Base-by-base conservation (phyloP, 2,888 invertebrate species). In the Ornithoptera alexandrae region DNA sequence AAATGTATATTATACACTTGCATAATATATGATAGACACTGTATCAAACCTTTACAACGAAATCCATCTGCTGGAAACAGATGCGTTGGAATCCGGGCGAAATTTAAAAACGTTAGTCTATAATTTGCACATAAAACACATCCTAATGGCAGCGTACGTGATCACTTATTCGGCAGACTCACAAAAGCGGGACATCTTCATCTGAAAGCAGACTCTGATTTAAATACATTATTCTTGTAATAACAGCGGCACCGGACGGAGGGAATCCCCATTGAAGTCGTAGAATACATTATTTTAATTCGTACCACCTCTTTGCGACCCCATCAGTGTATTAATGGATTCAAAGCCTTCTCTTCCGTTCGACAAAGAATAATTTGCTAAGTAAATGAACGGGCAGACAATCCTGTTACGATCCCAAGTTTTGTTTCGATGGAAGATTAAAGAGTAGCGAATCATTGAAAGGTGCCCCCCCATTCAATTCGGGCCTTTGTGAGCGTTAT, bases 281-380 rank as follows among this genome's bases (percentile, higher is more conserved):
- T 86, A 90, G 92, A 92, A 92, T 92, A 91, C 88, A 92, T 92
- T 92, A 92, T 92, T 90, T 92, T 91, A 92, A 92, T 91, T 91
- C 85, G 87, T 85, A 89, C 89, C 88, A 91, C 90, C 91, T 91
- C 90, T 90, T 89, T 89, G 90, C 89, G 92, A 91, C 89, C 91
- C 91, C 89, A 86, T 90, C 90, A 85, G 79, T 79, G 88, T 87
- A 91, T 92, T 91, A 92, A 92, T 92, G 92, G 90, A 92, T 91
- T 91, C 92, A 92, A 91, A 92, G 88, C 86, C 88, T 88, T 87
- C 91, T 89, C 89, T 90, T 90, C 90, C 91, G 91, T 88, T 89
- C 85, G 84, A 91, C 91, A 92, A 92, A 92, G 92, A 92, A 92
- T 92, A 91, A 92, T 92, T 92, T 92, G 89, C 87, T 92, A 92